A percentile compares a stretch with the other conserved stretches of the same genome.
Conservation (phyloP, 2,888 invertebrate genomes). For the Mythimna pallens region DNA sequence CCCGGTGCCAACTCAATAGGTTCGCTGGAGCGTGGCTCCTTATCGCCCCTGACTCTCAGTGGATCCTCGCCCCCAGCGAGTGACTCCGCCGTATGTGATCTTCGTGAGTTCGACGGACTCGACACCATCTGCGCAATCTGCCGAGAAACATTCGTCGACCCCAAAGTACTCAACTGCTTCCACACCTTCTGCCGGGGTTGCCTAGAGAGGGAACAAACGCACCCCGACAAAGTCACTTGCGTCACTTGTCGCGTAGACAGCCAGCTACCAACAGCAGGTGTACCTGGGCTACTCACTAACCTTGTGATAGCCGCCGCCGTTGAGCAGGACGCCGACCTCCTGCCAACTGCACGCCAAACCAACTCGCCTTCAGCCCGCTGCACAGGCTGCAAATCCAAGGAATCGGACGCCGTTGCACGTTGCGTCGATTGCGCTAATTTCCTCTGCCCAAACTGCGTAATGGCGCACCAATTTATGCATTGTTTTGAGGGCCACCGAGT, state of each 20-base stretch:
- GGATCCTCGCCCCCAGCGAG: slow-evolving; percentile 97
- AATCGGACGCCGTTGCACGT: slow-evolving; percentile 98
- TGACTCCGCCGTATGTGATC: slow-evolving; percentile 95
- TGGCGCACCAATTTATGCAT: slow-evolving; percentile 99
- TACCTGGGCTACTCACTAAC: slow-evolving; percentile 93
- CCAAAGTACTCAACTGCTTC: slow-evolving; percentile 95
- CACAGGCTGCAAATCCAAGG: slow-evolving; percentile 99
- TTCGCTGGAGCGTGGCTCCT: slow-evolving; percentile 96
- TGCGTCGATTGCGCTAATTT: slow-evolving; percentile 99
- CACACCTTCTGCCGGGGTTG: slow-evolving; percentile 96
- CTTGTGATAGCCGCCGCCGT: slow-evolving; percentile 90
- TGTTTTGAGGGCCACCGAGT: slow-evolving; percentile 99
- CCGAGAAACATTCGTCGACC: slow-evolving; percentile 94
- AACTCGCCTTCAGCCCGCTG: slow-evolving; percentile 92
- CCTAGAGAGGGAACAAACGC: slow-evolving; percentile 93
- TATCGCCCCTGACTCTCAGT: slow-evolving; percentile 95
- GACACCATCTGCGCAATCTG: slow-evolving; percentile 93
- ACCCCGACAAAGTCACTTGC: slow-evolving; percentile 94
- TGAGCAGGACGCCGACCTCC: slow-evolving; percentile 89
- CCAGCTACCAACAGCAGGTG: slow-evolving; percentile 89
- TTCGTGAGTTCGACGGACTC: slow-evolving; percentile 91
- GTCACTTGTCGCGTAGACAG: slow-evolving; percentile 92
- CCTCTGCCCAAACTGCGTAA: slow-evolving; percentile 99
- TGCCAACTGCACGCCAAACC: slow-evolving; percentile 85
- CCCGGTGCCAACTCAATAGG: slow-evolving; percentile 97